Evolutionary conservation across 2,113 vertebrate genomes (phyloP), one percentile per base, ranked within the genome.

Genomic region (Raja brachyura): DNA sequence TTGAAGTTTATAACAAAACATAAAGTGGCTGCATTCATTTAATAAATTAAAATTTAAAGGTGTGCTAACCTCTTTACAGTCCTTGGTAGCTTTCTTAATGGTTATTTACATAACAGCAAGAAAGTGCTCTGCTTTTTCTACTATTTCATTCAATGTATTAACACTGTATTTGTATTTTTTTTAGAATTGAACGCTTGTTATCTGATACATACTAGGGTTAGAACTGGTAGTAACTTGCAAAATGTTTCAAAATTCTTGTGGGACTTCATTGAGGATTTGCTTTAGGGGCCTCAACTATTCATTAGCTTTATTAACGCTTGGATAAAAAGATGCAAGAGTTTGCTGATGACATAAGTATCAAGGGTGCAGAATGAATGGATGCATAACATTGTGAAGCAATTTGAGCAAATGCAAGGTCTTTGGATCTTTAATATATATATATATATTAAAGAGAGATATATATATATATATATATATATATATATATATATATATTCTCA

Each of bases 1-100:
- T 92, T 92, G 66, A 92, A 74, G 66, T 88, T 88, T 88, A n/a
- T 63, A 59, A 88, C 25, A 86, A 86, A 86, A 88, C 83, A 63
- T 63, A 92, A 92, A 68, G 66, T 92, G 90, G 90, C 66, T 92
- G 86, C 33, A 92, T 92, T 92, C 90, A 92, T 92, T 88, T 92
- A 92, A 92, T 92, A 92, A 92, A 92, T 68, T 81, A 81, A 66
- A 74, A 18, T 90, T 70, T 22, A 90, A 92, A 92, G 73, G 4
- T 20, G 0, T 92, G 66, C 66, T 73, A 9, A 92, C 70, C 66
- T 68, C 9, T 92, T 39, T 48, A 48, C 39, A n/a, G n/a, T 18
- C 56, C 59, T 66, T 63, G 59, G 83, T 88, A 61, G 63, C 61
- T 63, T 66, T 86, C 25, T 28, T 54, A 86, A 28, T 79, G 56